Evolutionary conservation across 2,797 vertebrate species (phyloP).

Genomic region (Myioborus miniatus): DNA sequence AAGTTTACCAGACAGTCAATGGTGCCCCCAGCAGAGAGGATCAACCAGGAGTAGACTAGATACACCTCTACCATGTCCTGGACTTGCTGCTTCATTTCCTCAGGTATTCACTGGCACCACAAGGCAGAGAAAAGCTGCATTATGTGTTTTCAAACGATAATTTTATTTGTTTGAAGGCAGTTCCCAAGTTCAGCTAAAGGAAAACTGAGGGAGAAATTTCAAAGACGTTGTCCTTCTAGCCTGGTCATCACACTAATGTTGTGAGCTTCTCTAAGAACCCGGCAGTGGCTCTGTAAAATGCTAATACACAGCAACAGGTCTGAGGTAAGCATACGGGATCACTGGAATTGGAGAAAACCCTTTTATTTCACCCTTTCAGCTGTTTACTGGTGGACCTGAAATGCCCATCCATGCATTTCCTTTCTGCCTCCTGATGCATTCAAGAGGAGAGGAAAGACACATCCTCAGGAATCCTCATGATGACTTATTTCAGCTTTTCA

Average conservation of each 20-base stretch:
- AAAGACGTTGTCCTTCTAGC: neutral
- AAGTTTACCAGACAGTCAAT: neutral
- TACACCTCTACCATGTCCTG: neutral
- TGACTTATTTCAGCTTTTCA: constrained; percentile 1
- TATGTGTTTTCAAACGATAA: neutral
- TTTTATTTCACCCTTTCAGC: neutral
- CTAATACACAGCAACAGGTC: neutral
- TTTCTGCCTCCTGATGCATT: neutral
- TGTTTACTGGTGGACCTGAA: neutral
- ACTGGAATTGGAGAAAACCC: neutral
- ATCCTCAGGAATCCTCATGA: neutral
- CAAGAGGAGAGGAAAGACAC: neutral
- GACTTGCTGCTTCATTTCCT: neutral
- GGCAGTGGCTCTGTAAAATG: neutral
- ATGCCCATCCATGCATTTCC: neutral
- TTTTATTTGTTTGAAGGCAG: neutral
- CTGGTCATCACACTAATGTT: neutral
- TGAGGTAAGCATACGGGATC: rapidly evolving
- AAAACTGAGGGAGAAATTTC: neutral
- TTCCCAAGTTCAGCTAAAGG: neutral
- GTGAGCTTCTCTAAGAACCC: neutral
- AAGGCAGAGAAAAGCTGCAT: neutral
- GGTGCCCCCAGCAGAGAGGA: neutral
- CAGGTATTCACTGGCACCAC: neutral
- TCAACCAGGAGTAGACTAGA: neutral